These are phyloP conservation scores for Alectoris magna DNA, from an alignment of 2,797 vertebrate species.

Conservation along the genomic window DNA sequence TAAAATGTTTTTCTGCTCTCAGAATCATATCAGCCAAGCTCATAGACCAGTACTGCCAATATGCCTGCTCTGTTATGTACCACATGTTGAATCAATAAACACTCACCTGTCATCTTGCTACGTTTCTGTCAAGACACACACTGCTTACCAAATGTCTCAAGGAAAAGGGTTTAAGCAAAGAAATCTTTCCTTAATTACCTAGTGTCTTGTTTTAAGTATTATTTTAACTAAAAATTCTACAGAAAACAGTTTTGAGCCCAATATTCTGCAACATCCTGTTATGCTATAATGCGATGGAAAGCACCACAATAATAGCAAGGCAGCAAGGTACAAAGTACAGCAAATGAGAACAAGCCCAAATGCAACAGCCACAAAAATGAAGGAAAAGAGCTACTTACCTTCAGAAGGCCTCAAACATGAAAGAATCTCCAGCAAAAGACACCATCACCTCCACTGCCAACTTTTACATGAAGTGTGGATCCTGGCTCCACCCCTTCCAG, in stretches of 20 bases:
- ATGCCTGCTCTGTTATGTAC: background rate
- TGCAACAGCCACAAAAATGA: too few relatives aligned
- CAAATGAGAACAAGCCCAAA: too few relatives aligned
- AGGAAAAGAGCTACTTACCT: too few relatives aligned
- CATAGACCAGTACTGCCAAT: background rate
- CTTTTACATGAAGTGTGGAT: too few relatives aligned
- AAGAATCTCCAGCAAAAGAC: too few relatives aligned
- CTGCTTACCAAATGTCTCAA: background rate
- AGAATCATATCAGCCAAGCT: background rate
- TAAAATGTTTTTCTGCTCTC: background rate
- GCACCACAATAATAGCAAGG: too few relatives aligned
- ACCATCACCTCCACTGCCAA: too few relatives aligned
- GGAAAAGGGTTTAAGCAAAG: background rate
- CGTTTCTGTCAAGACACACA: background rate
- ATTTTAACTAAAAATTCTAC: background rate
- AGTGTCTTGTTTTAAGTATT: background rate
- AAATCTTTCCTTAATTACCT: background rate
- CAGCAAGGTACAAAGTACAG: too few relatives aligned
- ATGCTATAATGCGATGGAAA: too few relatives aligned
- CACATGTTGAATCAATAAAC: background rate
- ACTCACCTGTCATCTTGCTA: background rate
- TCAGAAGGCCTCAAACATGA: fast-evolving
- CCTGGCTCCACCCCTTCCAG: too few relatives aligned
- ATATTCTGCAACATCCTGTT: background rate
- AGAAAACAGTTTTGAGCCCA: background rate